Percentiles rank a stretch among this genome's conserved stretches.
phyloP scores from a whole-genome alignment of 2,888 invertebrate genomes.

The Noctua comes region DNA sequence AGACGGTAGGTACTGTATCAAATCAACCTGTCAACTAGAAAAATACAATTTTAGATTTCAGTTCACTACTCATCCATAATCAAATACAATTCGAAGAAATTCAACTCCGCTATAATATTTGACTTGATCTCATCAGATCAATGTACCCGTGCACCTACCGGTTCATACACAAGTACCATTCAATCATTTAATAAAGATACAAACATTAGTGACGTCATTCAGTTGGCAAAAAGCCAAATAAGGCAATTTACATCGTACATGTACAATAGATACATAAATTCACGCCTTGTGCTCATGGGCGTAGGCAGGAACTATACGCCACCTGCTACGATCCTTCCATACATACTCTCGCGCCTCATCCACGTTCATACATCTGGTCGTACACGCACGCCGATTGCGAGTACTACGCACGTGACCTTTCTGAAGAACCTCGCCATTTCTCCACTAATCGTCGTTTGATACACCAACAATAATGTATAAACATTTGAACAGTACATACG shows the following conservation, averaged over 20 bases:
- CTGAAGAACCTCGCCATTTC: background rate
- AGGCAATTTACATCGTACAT: constrained; percentile 60
- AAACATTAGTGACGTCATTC: constrained; percentile 58
- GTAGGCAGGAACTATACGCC: background rate
- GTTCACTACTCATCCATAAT: constrained; percentile 12
- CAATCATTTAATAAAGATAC: constrained; percentile 64
- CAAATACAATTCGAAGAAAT: constrained; percentile 16
- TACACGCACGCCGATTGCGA: background rate
- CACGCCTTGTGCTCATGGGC: background rate
- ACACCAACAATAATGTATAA: constrained; percentile 60
- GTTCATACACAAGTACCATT: constrained; percentile 52
- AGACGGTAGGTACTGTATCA: background rate
- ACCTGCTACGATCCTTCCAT: background rate
- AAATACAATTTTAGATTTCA: constrained; percentile 9
- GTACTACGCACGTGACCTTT: background rate
- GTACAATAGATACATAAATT: background rate
- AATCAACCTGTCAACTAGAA: constrained; percentile 4
- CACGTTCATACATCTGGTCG: background rate
- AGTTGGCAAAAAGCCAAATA: constrained; percentile 67
- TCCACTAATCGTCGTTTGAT: constrained; percentile 47
- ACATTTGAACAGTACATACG: constrained; percentile 59
- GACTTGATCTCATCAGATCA: constrained; percentile 46
- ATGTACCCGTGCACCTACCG: constrained; percentile 23
- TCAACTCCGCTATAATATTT: constrained; percentile 23
- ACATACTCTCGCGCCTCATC: background rate